Conservation (phyloP, 1,140 invertebrate genomes). For the Eumeta japonica region DNA sequence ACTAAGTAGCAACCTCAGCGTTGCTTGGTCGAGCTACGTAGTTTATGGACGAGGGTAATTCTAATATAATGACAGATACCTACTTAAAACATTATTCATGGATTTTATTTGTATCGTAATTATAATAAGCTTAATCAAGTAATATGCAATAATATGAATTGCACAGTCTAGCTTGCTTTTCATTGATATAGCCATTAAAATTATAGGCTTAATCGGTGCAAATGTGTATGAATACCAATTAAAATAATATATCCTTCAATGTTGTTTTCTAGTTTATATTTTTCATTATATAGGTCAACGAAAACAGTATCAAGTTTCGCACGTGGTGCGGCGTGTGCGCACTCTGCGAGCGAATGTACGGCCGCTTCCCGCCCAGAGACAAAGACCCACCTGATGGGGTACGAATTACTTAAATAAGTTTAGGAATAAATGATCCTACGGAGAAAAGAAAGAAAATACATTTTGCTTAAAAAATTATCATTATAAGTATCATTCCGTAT, state of each 20-base stretch:
- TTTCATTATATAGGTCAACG: slow-evolving; percentile 16
- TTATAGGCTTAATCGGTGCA: neutral
- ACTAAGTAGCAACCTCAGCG: too few relatives aligned
- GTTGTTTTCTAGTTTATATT: neutral
- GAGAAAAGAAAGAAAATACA: neutral
- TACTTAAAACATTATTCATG: too few relatives aligned
- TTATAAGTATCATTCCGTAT: too few relatives aligned
- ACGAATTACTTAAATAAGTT: slow-evolving; percentile 6
- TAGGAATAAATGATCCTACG: neutral
- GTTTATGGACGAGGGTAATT: too few relatives aligned
- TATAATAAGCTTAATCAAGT: neutral
- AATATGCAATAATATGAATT: neutral
- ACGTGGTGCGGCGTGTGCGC: slow-evolving; percentile 70
- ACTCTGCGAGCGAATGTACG: slow-evolving; percentile 62
- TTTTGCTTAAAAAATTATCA: neutral
- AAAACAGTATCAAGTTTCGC: slow-evolving; percentile 58
- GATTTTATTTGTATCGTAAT: too few relatives aligned
- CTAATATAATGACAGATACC: too few relatives aligned
- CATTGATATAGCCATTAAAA: neutral
- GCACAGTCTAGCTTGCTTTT: neutral
- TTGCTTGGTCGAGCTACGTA: too few relatives aligned
- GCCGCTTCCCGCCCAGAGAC: slow-evolving; percentile 46
- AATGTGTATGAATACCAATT: neutral
- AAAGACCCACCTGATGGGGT: slow-evolving; percentile 57
- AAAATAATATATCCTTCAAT: neutral